Conservation (phyloP, 2,797 vertebrate genomes). For the Rhinophrynus dorsalis region DNA sequence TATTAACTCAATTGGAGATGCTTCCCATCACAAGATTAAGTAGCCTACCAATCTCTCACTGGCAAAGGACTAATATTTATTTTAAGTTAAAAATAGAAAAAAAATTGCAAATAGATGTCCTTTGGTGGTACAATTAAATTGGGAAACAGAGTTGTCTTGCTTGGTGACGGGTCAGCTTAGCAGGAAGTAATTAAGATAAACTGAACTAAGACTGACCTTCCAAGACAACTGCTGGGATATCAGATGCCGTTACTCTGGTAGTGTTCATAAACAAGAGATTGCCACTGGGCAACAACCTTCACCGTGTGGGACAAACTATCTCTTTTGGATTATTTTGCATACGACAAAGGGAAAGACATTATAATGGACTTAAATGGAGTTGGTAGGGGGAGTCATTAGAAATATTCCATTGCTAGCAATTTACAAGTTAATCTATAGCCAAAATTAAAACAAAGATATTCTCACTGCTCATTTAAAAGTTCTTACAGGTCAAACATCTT, state of each 20-base stretch:
- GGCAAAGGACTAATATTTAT: neutral
- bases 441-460: no score
- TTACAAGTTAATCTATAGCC: no score
- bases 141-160: neutral
- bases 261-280: neutral
- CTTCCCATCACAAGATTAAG: neutral
- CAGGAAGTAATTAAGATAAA: slow-evolving; percentile 16
- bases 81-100: neutral
- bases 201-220: slow-evolving; percentile 1
- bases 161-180: neutral
- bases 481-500: no score
- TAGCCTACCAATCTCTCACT: neutral
- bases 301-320: neutral
- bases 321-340: neutral
- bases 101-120: neutral
- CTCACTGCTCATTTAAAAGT: no score
- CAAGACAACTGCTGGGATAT: neutral
- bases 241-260: neutral
- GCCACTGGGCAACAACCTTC: neutral
- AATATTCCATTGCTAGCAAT: neutral
- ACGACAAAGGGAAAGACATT: neutral
- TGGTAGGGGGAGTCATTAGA: neutral
- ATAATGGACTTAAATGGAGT: neutral
- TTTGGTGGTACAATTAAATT: neutral
- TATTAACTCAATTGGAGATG: neutral